Conservation (phyloP, 2,113 vertebrate genomes). For the Indri indri region DNA sequence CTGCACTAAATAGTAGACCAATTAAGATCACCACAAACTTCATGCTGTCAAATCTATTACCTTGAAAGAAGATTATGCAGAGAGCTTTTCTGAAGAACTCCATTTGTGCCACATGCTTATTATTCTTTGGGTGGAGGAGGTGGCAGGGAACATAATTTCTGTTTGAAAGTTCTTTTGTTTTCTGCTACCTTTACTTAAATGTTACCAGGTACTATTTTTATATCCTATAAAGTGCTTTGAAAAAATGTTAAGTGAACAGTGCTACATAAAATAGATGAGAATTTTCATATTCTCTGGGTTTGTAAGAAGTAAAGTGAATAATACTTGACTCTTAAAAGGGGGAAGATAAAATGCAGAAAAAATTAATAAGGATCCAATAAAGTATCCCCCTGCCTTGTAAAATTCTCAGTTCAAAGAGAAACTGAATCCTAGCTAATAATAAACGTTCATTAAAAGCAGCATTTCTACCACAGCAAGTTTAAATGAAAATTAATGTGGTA, state of each 20-base stretch:
- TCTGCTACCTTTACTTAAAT: constrained; percentile 72
- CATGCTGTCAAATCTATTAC: constrained; percentile 47
- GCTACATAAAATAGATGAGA: constrained; percentile 25
- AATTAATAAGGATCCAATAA: not conserved
- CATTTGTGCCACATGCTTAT: constrained; percentile 63
- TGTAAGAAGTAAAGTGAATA: constrained; percentile 53
- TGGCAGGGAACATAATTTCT: constrained; percentile 68
- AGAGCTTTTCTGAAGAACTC: constrained; percentile 57
- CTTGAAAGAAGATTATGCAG: constrained; percentile 62
- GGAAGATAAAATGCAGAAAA: constrained; percentile 1
- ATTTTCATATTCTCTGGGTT: constrained; percentile 47
- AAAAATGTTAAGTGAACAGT: constrained; percentile 68
- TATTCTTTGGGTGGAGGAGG: constrained; percentile 70
- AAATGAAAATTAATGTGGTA: constrained; percentile 40
- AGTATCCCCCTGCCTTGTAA: not conserved
- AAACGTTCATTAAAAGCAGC: constrained; percentile 46
- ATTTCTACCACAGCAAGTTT: constrained; percentile 30
- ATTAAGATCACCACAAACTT: constrained; percentile 40
- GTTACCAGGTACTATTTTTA: constrained; percentile 74
- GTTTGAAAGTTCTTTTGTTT: constrained; percentile 76
- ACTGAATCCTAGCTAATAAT: not conserved
- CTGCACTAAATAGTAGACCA: constrained; percentile 33
- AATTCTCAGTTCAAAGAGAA: constrained; percentile 44
- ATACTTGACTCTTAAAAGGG: constrained; percentile 10
- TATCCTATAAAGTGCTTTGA: constrained; percentile 57